phyloP scores from a whole-genome alignment of 2,113 vertebrate genomes.

The Pterocles orientalis region DNA sequence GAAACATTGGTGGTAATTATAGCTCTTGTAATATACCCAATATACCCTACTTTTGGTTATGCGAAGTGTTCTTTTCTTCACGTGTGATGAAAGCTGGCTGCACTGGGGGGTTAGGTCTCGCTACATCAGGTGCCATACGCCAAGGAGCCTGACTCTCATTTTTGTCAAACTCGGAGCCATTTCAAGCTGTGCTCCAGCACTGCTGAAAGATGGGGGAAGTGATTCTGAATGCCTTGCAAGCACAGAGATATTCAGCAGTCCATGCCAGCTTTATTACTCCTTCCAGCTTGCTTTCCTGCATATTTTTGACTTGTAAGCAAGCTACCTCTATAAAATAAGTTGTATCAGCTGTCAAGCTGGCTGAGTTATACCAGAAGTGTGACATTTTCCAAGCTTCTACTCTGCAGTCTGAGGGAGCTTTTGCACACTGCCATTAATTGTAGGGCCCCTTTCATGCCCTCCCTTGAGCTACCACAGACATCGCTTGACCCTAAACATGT shows the following conservation, averaged over 20 bases:
- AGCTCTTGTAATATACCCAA: background rate
- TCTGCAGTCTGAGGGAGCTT: background rate
- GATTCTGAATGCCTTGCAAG: background rate
- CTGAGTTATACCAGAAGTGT: background rate
- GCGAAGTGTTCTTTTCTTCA: background rate
- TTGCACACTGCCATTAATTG: background rate
- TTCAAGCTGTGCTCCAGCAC: background rate
- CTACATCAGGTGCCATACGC: background rate
- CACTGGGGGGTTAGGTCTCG: background rate
- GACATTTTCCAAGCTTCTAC: background rate
- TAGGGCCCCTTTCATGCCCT: background rate
- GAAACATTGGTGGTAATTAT: background rate
- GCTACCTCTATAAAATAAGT: background rate
- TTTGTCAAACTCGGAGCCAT: background rate
- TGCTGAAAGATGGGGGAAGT: background rate
- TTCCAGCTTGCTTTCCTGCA: background rate
- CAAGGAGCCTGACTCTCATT: background rate
- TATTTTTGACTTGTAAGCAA: background rate
- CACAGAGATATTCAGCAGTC: background rate
- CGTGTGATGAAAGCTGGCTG: background rate
- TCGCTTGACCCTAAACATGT: background rate
- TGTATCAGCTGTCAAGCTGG: background rate
- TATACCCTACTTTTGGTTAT: background rate
- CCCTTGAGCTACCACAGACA: background rate
- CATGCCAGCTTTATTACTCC: background rate